phyloP scores from a whole-genome alignment of 2,888 invertebrate species.

The Pristionchus fissidentatus region DNA sequence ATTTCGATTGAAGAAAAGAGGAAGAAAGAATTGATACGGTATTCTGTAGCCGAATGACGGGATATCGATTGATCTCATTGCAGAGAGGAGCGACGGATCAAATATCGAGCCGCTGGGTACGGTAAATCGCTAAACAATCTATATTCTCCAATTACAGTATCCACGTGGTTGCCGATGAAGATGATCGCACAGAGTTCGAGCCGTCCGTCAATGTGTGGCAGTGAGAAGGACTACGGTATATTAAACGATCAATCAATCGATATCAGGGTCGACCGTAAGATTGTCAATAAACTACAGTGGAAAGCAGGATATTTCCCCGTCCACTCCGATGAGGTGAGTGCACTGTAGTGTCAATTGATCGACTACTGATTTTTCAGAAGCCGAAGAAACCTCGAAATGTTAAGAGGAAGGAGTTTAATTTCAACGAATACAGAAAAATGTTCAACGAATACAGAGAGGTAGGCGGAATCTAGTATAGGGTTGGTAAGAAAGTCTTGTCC shows the following conservation, averaged over 20 bases:
- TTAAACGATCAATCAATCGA: neutral
- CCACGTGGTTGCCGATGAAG: slow-evolving; percentile 12
- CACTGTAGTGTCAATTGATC: neutral
- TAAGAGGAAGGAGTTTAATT: neutral
- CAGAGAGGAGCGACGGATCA: too few relatives aligned
- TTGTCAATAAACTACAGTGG: slow-evolving; percentile 8
- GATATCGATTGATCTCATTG: too few relatives aligned
- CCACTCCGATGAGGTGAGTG: neutral
- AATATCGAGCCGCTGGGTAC: too few relatives aligned
- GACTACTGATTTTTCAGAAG: slow-evolving; percentile 11
- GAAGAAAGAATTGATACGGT: too few relatives aligned
- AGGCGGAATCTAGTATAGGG: too few relatives aligned
- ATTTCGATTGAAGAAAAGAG: too few relatives aligned
- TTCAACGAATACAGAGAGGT: too few relatives aligned
- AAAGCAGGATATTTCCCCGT: slow-evolving; percentile 1
- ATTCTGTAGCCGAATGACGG: too few relatives aligned
- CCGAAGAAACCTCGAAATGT: neutral
- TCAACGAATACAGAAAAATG: too few relatives aligned
- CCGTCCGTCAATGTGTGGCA: neutral
- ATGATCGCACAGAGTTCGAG: neutral
- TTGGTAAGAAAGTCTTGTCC: too few relatives aligned
- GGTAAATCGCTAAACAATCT: too few relatives aligned
- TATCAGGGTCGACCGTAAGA: neutral
- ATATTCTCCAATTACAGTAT: neutral
- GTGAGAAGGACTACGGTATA: slow-evolving; percentile 30